Percentiles rank a stretch among this genome's conserved stretches.
Conservation (phyloP, 2,797 vertebrate species). For the Macrochelys suwanniensis region DNA sequence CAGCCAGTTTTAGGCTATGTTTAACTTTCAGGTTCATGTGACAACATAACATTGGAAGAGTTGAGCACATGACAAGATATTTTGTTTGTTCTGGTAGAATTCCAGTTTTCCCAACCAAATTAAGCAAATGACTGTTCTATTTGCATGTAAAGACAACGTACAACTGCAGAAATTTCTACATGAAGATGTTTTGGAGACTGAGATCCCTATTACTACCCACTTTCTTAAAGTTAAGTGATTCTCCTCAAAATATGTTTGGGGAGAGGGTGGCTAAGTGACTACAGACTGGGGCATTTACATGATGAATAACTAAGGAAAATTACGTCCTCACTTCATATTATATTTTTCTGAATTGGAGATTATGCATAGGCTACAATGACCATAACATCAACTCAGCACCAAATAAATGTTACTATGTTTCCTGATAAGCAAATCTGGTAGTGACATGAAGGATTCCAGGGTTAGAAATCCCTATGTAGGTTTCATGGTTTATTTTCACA, state of each 20-base stretch:
- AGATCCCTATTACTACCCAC: neutral
- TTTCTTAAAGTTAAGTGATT: neutral
- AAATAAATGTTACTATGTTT: neutral
- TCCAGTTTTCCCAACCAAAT: neutral
- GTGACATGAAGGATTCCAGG: neutral
- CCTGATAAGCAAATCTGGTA: neutral
- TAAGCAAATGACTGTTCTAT: neutral
- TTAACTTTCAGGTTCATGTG: conserved; percentile 15
- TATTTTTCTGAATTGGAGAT: neutral
- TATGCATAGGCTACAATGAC: neutral
- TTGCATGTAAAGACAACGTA: neutral
- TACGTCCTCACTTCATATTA: neutral
- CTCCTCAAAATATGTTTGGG: neutral
- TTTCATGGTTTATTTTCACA: neutral
- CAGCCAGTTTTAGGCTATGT: neutral
- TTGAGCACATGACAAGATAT: neutral
- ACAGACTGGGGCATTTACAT: neutral
- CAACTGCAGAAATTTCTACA: neutral
- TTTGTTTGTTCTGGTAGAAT: neutral
- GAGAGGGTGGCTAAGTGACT: neutral
- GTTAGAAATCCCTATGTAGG: neutral
- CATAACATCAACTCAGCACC: neutral
- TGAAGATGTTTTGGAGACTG: neutral
- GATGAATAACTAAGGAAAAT: neutral
- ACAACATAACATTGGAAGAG: neutral